These are phyloP conservation scores for Pungitius pungitius DNA, from an alignment of 2,113 vertebrate species.

Conservation along the genomic window DNA sequence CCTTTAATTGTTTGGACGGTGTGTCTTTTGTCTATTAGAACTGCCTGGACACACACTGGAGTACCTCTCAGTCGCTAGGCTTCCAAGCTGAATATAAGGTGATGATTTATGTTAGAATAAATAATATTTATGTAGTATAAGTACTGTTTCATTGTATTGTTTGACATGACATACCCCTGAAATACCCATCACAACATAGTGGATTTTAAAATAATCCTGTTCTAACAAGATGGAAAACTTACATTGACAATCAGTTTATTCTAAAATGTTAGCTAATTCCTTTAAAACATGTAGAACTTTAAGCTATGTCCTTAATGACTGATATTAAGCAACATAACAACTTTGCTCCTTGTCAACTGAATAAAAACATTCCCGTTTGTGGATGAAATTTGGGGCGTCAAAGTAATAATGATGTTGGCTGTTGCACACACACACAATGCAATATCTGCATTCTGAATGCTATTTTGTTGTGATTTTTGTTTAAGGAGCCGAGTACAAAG, in stretches of 20 bases:
- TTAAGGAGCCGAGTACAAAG: conserved; percentile 84
- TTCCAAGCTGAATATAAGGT: not conserved
- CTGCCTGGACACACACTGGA: too few species aligned
- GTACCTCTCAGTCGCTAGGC: too few species aligned
- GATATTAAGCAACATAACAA: not conserved
- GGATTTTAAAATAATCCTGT: not conserved
- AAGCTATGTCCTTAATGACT: not conserved
- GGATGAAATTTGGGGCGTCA: not conserved
- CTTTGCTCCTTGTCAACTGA: not conserved
- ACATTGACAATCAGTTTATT: not conserved
- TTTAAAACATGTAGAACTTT: not conserved
- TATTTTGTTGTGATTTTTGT: conserved; percentile 38
- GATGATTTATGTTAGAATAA: not conserved
- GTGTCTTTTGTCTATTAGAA: too few species aligned
- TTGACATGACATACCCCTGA: not conserved
- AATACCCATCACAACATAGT: not conserved
- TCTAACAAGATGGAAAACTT: not conserved
- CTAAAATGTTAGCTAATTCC: not conserved
- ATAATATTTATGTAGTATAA: not conserved
- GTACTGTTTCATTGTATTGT: not conserved
- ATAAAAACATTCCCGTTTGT: not conserved
- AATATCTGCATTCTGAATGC: not conserved
- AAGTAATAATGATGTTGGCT: not conserved
- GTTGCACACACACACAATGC: not conserved
- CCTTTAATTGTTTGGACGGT: too few species aligned